A percentile compares a stretch with the other conserved stretches of the same genome.
These are phyloP conservation scores for Callaeas wilsoni DNA, from an alignment of 2,113 vertebrate genomes.

Conservation along the genomic window DNA sequence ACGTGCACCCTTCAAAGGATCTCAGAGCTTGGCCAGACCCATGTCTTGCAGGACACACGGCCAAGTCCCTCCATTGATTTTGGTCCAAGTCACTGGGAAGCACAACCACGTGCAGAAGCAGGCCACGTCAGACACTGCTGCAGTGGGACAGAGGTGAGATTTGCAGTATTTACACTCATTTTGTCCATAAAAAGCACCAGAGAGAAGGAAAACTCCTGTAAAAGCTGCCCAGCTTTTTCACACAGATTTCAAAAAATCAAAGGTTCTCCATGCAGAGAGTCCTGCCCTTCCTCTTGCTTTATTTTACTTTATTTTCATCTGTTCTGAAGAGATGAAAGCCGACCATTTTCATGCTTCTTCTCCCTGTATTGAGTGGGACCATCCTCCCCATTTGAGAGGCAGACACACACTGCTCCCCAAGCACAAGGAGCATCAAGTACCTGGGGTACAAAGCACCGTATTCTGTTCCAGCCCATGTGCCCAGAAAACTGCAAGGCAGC, in stretches of 20 bases:
- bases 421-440: not conserved
- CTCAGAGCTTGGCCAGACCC: not conserved
- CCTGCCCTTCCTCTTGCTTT: not conserved
- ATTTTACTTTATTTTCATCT: not conserved
- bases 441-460: not conserved
- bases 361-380: not conserved
- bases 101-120: not conserved
- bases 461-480: not conserved
- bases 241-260: not conserved
- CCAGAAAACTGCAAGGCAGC: not conserved
- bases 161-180: not conserved
- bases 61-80: not conserved
- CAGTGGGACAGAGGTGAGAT: not conserved
- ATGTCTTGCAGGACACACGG: not conserved
- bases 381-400: not conserved
- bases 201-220: not conserved
- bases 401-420: not conserved
- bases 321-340: not conserved
- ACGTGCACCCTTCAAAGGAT: rapidly evolving
- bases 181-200: not conserved
- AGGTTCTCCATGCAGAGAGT: not conserved
- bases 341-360: not conserved
- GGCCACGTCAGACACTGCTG: rapidly evolving
- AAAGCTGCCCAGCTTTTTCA: rapidly evolving
- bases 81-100: not conserved